A percentile compares a stretch with the other conserved stretches of the same genome.
Evolutionary conservation across 2,888 invertebrate genomes (phyloP).

Genomic region (Anthophora plumipes): DNA sequence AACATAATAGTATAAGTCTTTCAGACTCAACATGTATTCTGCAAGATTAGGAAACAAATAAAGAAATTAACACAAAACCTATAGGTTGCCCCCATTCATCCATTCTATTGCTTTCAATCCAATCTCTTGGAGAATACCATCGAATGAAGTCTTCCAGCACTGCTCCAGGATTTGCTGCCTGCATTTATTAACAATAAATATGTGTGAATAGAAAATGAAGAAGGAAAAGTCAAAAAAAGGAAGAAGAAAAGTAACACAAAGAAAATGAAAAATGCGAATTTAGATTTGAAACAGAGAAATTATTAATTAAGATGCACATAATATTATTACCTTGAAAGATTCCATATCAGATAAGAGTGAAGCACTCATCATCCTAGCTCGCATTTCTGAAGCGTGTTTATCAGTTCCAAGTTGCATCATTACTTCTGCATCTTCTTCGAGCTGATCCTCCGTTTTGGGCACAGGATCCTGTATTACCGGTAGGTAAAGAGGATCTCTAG

Average conservation of each 20-base stretch:
- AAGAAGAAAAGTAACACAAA: too few species aligned
- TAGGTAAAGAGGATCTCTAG: constrained; percentile 90
- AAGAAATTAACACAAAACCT: constrained; percentile 74
- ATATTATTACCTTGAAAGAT: constrained; percentile 93
- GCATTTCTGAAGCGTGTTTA: constrained; percentile 92
- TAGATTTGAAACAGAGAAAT: background rate
- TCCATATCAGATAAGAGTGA: constrained; percentile 98
- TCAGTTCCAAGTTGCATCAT: constrained; percentile 95
- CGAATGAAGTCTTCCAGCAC: constrained; percentile 97
- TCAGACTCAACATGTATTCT: too few species aligned
- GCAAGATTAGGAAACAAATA: background rate
- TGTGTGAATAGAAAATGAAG: too few species aligned
- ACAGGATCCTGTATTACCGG: constrained; percentile 96
- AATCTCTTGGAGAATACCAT: constrained; percentile 99
- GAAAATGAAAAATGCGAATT: background rate
- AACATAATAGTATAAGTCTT: too few species aligned
- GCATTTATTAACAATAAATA: constrained; percentile 1
- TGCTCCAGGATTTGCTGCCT: constrained; percentile 97
- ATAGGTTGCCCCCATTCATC: constrained; percentile 87
- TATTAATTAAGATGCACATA: background rate
- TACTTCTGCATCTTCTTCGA: constrained; percentile 96
- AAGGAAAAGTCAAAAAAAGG: too few species aligned
- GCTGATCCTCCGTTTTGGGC: constrained; percentile 98
- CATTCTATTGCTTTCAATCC: constrained; percentile 88
- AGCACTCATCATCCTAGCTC: constrained; percentile 97